These are phyloP conservation scores for Scrobipalpa costella DNA, from an alignment of 2,888 invertebrate genomes.

Conservation along the genomic window DNA sequence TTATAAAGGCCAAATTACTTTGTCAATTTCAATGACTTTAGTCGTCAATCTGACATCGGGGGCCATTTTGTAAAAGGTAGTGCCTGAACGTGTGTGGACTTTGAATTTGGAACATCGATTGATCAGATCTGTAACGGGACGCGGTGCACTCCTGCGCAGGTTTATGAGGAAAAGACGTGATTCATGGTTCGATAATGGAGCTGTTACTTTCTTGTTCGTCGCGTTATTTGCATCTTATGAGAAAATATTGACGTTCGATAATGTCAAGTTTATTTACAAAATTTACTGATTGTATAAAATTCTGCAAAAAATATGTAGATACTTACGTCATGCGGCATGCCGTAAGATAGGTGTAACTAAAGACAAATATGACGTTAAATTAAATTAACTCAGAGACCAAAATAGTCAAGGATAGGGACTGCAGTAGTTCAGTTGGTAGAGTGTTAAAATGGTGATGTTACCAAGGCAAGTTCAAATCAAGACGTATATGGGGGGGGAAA, in stretches of 20 bases:
- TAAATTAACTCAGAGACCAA: too few species aligned
- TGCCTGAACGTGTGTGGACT: constrained; percentile 58
- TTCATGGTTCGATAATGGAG: neutral
- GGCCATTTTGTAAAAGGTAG: constrained; percentile 52
- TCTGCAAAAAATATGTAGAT: too few species aligned
- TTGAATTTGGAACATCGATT: constrained; percentile 50
- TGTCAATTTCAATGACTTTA: neutral
- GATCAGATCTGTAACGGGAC: constrained; percentile 65
- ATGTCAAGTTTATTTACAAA: too few species aligned
- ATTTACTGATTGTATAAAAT: too few species aligned
- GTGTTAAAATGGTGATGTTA: too few species aligned
- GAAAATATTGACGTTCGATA: neutral
- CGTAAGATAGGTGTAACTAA: too few species aligned
- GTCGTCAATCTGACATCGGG: neutral
- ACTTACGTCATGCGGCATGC: too few species aligned
- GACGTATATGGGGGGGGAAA: too few species aligned
- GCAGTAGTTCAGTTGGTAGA: too few species aligned
- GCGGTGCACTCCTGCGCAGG: constrained; percentile 38
- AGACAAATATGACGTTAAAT: too few species aligned
- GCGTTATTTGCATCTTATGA: neutral
- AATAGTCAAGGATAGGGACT: too few species aligned
- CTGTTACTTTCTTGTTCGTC: constrained; percentile 3
- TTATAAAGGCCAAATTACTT: neutral
- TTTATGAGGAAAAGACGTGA: constrained; percentile 9
- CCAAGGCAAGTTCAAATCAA: too few species aligned